Evolutionary conservation across 2,888 invertebrate species (phyloP).

Genomic region (Sepioteuthis lessoniana): DNA sequence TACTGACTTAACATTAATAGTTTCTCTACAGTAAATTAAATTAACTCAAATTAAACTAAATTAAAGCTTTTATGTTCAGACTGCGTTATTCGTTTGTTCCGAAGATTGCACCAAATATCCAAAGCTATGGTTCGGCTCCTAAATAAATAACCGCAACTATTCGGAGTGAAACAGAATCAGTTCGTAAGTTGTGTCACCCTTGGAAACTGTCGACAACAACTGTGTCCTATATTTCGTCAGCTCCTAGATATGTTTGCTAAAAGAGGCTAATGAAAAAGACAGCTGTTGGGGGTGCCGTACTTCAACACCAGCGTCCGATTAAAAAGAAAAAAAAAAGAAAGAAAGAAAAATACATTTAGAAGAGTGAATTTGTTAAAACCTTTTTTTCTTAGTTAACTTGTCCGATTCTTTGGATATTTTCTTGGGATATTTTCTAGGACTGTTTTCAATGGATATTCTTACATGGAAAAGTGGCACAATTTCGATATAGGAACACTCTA

Average conservation of each 20-base stretch:
- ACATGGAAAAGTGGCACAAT: too few relatives aligned
- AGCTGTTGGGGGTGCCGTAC: not conserved
- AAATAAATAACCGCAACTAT: not conserved
- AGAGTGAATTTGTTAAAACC: not conserved
- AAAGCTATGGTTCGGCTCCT: conserved; percentile 5
- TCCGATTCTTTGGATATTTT: too few relatives aligned
- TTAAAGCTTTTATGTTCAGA: not conserved
- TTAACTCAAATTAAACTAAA: too few relatives aligned
- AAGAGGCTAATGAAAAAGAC: conserved; percentile 33
- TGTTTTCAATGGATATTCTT: too few relatives aligned
- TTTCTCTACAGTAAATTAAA: not conserved
- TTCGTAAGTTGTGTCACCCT: not conserved
- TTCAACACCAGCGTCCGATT: conserved; percentile 21
- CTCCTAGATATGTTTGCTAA: conserved; percentile 33
- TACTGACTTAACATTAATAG: too few relatives aligned
- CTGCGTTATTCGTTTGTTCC: not conserved
- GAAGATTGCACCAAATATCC: not conserved
- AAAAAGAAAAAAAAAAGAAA: not conserved
- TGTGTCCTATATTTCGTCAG: conserved; percentile 7
- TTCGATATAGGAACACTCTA: not conserved
- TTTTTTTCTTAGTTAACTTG: too few relatives aligned
- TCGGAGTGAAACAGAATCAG: not conserved
- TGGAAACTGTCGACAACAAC: conserved; percentile 33
- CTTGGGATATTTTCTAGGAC: too few relatives aligned
- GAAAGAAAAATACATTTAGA: too few relatives aligned